Conservation (phyloP, 2,797 vertebrate genomes). For the Cryptoprocta ferox region DNA sequence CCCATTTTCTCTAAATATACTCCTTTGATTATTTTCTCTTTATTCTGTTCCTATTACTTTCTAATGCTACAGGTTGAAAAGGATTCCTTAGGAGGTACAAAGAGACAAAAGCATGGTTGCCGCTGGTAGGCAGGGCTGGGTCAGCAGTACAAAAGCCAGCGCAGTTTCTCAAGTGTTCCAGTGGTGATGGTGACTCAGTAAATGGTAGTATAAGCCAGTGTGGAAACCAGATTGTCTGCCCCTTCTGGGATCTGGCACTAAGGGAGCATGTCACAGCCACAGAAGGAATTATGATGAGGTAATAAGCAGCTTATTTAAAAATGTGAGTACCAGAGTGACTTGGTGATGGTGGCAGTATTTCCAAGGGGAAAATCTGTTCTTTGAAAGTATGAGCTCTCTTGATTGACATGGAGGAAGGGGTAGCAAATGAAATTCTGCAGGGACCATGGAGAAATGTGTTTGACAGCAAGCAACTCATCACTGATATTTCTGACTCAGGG, state of each 20-base stretch:
- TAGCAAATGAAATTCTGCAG: conserved; percentile 95
- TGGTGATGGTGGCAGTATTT: conserved; percentile 83
- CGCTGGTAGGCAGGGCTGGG: background rate
- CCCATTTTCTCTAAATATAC: background rate
- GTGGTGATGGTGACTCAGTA: background rate
- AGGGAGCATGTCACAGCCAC: background rate
- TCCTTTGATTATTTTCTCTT: background rate
- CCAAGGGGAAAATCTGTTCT: conserved; percentile 90
- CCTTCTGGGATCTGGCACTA: conserved; percentile 63
- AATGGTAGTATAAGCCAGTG: background rate
- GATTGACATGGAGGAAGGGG: conserved; percentile 98
- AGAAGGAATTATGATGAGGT: conserved; percentile 96
- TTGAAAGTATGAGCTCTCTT: conserved; percentile 96
- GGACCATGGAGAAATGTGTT: conserved; percentile 95
- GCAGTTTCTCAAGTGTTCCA: too few relatives aligned
- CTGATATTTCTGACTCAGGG: conserved; percentile 96
- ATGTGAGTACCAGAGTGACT: conserved; percentile 89
- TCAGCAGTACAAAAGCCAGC: background rate
- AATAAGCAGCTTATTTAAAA: conserved; percentile 95
- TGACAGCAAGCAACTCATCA: conserved; percentile 96
- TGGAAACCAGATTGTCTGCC: background rate
- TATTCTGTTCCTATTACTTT: background rate
- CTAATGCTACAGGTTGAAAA: background rate
- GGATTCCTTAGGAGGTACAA: background rate
- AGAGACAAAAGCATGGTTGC: background rate